Conservation (phyloP, 2,113 vertebrate genomes). For the mouse (Mus musculus) region DNA sequence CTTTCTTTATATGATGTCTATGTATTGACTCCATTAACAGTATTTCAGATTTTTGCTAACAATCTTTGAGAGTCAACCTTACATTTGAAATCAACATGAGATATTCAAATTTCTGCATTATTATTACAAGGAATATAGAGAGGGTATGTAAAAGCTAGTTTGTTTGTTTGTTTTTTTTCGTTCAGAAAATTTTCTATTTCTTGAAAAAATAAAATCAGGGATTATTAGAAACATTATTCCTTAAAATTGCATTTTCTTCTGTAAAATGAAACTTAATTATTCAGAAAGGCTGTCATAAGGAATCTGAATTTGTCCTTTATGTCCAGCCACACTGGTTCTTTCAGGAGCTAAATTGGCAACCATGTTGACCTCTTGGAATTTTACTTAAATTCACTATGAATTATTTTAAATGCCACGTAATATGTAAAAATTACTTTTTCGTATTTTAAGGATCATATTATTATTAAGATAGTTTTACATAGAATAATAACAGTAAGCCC, state of each 20-base stretch:
- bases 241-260: background rate
- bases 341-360: background rate
- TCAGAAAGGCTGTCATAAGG: background rate
- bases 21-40: background rate
- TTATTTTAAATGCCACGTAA: background rate
- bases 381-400: constrained; percentile 1
- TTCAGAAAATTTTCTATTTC: background rate
- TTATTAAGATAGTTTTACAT: background rate
- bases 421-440: background rate
- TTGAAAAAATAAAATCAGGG: background rate
- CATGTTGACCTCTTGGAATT: background rate
- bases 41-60: background rate
- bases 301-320: background rate
- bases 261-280: constrained; percentile 21
- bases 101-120: background rate
- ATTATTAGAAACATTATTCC: background rate
- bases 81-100: constrained; percentile 14
- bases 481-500: background rate
- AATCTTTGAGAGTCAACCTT: background rate
- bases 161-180: background rate
- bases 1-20: background rate
- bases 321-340: background rate
- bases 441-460: background rate
- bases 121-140: background rate
- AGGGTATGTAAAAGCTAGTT: background rate